Percentiles rank a stretch among this genome's conserved stretches.
Evolutionary conservation across 2,797 vertebrate genomes (phyloP).

Genomic region (Rhincodon typus): DNA sequence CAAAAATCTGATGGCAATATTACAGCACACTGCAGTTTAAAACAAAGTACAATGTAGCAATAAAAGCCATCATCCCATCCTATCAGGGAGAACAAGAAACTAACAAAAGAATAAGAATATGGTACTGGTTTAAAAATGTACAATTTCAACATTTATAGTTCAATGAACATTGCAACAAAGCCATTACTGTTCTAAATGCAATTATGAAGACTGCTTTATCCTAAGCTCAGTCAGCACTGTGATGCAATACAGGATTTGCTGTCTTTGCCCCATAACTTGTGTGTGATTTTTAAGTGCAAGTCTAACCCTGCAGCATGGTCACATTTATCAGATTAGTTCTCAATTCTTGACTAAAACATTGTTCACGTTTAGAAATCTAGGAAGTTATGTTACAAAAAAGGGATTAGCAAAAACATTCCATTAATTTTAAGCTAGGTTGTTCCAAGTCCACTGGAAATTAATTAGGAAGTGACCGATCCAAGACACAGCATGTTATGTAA

Average conservation of each 20-base stretch:
- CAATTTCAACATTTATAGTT: not conserved
- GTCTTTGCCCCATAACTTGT: constrained; percentile 1
- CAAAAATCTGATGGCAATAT: not conserved
- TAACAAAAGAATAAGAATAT: not conserved
- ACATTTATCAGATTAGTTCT: constrained; percentile 20
- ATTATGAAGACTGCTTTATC: not conserved
- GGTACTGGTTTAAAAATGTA: not conserved
- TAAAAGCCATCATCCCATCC: not conserved
- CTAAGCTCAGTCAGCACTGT: not conserved
- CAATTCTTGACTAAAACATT: constrained; percentile 24
- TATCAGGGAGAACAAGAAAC: not conserved
- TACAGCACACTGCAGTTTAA: not conserved
- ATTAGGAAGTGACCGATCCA: not conserved
- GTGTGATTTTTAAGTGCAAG: not conserved
- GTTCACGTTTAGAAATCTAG: not conserved
- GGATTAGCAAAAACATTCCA: constrained; percentile 2
- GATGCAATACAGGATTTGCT: not conserved
- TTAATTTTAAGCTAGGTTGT: not conserved
- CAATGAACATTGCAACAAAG: not conserved
- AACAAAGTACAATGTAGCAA: not conserved
- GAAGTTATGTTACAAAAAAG: not conserved
- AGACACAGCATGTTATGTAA: not conserved
- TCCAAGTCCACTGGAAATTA: not conserved
- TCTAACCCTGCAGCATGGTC: not conserved
- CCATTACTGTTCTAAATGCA: not conserved